These are phyloP conservation scores for Catagonus wagneri DNA, from an alignment of 2,113 vertebrate species.

Conservation along the genomic window DNA sequence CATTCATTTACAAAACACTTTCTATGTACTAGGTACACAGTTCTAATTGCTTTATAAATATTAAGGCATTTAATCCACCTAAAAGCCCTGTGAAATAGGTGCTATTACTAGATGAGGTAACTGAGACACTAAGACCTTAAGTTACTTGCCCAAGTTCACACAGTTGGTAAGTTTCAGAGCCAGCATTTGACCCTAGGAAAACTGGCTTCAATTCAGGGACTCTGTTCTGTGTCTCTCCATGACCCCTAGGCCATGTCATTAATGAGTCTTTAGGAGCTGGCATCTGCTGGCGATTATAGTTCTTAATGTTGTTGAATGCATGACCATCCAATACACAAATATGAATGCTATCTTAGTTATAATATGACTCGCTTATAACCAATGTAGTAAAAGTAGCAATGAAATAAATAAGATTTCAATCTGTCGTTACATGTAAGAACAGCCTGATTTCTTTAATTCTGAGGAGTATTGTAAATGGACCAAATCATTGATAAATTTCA, in stretches of 20 bases:
- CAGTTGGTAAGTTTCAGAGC: not conserved
- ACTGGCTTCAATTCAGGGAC: not conserved
- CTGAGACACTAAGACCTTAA: not conserved
- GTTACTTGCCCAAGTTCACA: not conserved
- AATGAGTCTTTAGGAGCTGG: not conserved
- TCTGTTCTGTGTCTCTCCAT: not conserved
- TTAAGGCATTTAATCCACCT: not conserved
- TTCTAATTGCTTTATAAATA: slow-evolving; percentile 35
- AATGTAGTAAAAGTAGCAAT: not conserved
- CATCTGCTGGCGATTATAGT: not conserved
- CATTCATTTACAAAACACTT: not conserved
- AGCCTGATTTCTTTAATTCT: slow-evolving; percentile 7
- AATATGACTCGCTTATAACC: not conserved
- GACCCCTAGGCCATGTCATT: not conserved
- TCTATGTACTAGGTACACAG: not conserved
- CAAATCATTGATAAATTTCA: not conserved
- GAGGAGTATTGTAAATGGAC: not conserved
- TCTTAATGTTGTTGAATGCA: not conserved
- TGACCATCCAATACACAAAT: not conserved
- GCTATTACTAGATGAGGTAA: not conserved
- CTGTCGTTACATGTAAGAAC: not conserved
- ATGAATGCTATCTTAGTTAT: not conserved
- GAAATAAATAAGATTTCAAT: not conserved
- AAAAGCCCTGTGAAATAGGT: not conserved
- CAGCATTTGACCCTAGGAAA: not conserved